Percentiles rank a stretch among this genome's conserved stretches.
phyloP scores from a whole-genome alignment of 2,113 vertebrate genomes.

The Antechinus stuartii region DNA sequence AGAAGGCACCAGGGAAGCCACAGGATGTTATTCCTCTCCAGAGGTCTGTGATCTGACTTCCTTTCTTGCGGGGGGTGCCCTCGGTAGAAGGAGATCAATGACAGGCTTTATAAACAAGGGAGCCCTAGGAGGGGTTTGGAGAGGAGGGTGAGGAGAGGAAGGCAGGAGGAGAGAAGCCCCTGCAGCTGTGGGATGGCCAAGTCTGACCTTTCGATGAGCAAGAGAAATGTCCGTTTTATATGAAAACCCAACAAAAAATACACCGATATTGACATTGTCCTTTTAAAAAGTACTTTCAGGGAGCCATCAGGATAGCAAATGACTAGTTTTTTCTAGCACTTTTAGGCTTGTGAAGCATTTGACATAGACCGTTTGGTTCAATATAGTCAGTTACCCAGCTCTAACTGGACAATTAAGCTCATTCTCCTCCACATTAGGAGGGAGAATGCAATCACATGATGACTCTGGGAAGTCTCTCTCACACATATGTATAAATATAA shows the following conservation, averaged over 20 bases:
- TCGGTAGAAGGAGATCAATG: slow-evolving; percentile 3
- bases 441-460: neutral
- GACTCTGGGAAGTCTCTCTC: neutral
- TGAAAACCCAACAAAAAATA: neutral
- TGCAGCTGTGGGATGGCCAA: neutral
- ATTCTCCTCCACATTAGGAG: neutral
- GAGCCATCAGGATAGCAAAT: neutral
- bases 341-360: neutral
- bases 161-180: neutral
- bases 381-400: neutral
- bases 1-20: neutral
- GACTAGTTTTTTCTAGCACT: neutral
- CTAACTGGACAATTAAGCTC: neutral
- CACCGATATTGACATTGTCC: neutral
- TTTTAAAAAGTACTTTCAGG: neutral
- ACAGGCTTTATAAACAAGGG: neutral
- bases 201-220: neutral
- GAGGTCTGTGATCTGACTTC: slow-evolving; percentile 2
- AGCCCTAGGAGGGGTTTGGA: neutral
- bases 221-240: neutral
- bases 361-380: neutral
- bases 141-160: neutral
- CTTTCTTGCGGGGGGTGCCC: neutral
- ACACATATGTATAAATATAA: too few relatives aligned
- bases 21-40: neutral